A percentile compares a stretch with the other conserved stretches of the same genome.
Evolutionary conservation across 2,888 invertebrate species (phyloP).

Genomic region (Drosophila cognata): DNA sequence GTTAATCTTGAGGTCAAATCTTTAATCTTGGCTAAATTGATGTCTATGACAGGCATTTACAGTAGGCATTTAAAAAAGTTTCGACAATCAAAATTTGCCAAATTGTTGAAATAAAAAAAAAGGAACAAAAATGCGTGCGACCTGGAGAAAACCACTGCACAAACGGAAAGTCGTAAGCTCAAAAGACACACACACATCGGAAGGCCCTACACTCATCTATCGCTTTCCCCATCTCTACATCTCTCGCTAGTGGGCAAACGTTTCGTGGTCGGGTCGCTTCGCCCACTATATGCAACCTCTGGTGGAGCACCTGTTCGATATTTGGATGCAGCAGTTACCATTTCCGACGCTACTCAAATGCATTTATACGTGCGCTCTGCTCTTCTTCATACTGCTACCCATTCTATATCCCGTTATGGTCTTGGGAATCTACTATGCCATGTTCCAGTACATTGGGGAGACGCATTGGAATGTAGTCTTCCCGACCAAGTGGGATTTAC

Average conservation of each 20-base stretch:
- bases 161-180: slow-evolving; percentile 76
- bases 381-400: slow-evolving; percentile 66
- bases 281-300: slow-evolving; percentile 78
- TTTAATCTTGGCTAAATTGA: neutral
- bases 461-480: slow-evolving; percentile 50
- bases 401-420: slow-evolving; percentile 61
- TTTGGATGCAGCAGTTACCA: slow-evolving; percentile 79
- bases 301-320: slow-evolving; percentile 64
- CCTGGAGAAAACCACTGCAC: slow-evolving; percentile 79
- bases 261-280: slow-evolving; percentile 60
- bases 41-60: neutral
- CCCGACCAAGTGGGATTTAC: slow-evolving; percentile 54
- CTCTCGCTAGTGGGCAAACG: slow-evolving; percentile 66
- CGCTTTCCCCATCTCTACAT: neutral
- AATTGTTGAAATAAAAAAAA: slow-evolving; percentile 8
- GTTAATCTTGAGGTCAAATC: neutral
- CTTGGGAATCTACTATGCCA: slow-evolving; percentile 60
- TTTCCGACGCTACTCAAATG: slow-evolving; percentile 80
- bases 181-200: neutral
- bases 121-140: slow-evolving; percentile 50
- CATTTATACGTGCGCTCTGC: slow-evolving; percentile 56
- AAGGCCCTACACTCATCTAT: neutral
- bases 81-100: slow-evolving; percentile 21
- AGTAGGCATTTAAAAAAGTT: slow-evolving; percentile 20
- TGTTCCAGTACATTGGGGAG: slow-evolving; percentile 68